Conservation (phyloP, 2,888 invertebrate genomes). For the Bimastos eiseni region DNA sequence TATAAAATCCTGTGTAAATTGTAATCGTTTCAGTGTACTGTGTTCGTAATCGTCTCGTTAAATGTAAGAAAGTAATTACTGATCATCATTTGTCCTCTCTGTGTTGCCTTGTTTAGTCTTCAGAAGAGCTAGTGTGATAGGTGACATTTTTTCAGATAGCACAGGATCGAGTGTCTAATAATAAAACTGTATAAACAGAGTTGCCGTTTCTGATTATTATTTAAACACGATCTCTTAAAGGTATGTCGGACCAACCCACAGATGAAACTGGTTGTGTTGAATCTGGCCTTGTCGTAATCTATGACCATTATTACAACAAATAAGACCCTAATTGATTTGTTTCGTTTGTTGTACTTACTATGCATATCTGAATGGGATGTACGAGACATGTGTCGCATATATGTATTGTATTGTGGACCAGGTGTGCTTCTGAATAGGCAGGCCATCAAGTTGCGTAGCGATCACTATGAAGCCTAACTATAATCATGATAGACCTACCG, state of each 20-base stretch:
- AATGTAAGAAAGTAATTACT: not conserved
- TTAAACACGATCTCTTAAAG: not conserved
- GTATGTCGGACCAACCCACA: not conserved
- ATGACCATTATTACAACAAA: not conserved
- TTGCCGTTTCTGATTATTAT: not conserved
- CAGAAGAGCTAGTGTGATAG: not conserved
- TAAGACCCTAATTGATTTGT: not conserved
- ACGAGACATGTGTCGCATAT: not conserved
- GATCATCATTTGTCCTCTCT: constrained; percentile 6
- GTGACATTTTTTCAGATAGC: not conserved
- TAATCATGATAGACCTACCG: too few species aligned
- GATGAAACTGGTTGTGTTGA: not conserved
- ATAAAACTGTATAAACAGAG: not conserved
- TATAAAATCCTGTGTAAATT: constrained; percentile 4
- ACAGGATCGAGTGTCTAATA: not conserved
- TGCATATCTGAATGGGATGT: not conserved
- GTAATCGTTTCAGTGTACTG: not conserved
- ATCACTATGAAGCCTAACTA: not conserved
- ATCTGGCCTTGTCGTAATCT: not conserved
- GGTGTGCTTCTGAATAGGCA: not conserved
- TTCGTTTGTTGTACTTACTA: not conserved
- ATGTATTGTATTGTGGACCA: too few species aligned
- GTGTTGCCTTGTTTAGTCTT: constrained; percentile 6
- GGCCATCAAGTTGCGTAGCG: too few species aligned
- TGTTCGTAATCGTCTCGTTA: not conserved